phyloP scores from a whole-genome alignment of 2,888 invertebrate species.

The Caenorhabditis doughertyi region DNA sequence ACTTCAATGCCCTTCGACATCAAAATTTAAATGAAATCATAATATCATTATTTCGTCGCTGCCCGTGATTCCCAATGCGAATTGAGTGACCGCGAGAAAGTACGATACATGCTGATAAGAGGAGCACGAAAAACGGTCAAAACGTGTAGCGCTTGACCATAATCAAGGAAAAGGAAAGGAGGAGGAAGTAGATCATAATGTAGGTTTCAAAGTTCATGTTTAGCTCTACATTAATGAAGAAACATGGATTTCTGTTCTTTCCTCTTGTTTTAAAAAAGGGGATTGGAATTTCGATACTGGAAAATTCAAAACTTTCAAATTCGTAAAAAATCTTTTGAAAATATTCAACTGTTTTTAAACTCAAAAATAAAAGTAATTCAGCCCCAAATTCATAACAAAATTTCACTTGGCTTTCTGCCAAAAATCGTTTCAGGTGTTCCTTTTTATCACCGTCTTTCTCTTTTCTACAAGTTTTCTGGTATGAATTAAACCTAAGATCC shows the following conservation, averaged over 20 bases:
- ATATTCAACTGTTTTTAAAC: background rate
- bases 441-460: background rate
- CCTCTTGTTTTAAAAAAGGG: too few species aligned
- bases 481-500: background rate
- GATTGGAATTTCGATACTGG: background rate
- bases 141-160: slow-evolving; percentile 17
- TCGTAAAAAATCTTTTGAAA: background rate
- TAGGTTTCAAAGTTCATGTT: background rate
- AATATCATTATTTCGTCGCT: slow-evolving; percentile 36
- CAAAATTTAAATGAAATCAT: slow-evolving; percentile 28
- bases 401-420: slow-evolving; percentile 8
- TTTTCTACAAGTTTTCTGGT: background rate
- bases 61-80: background rate
- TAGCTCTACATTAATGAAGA: too few species aligned
- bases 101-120: slow-evolving; percentile 45
- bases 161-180: background rate
- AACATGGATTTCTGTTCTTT: too few species aligned
- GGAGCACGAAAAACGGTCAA: slow-evolving; percentile 55
- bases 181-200: background rate
- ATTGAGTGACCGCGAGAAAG: slow-evolving; percentile 34
- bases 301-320: too few species aligned
- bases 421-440: background rate
- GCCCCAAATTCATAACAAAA: too few species aligned
- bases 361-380: background rate
- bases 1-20: slow-evolving; percentile 19